Conservation (phyloP, 2,888 invertebrate genomes). For the Pammene fasciana region DNA sequence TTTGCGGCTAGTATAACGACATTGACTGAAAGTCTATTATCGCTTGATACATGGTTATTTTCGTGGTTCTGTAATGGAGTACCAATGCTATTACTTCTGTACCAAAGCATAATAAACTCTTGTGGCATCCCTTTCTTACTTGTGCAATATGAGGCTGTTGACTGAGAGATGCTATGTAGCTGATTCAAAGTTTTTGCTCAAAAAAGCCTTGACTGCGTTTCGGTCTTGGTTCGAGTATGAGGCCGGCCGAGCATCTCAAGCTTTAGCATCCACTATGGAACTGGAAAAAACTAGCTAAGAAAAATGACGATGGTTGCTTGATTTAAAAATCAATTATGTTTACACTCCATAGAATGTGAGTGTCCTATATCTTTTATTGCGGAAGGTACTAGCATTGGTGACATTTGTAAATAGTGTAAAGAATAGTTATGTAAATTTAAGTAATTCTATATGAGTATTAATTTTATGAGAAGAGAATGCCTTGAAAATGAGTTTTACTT, state of each 20-base stretch:
- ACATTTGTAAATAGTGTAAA: slow-evolving; percentile 50
- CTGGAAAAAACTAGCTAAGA: slow-evolving; percentile 14
- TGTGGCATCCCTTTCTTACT: slow-evolving; percentile 10
- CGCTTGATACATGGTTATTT: slow-evolving; percentile 6
- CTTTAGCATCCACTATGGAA: background rate
- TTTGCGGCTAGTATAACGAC: no score
- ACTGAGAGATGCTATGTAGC: background rate
- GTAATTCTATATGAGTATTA: slow-evolving; percentile 50
- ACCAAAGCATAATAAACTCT: background rate
- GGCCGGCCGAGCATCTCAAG: no score
- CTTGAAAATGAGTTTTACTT: slow-evolving; percentile 66
- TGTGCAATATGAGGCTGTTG: slow-evolving; percentile 15
- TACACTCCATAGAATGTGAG: slow-evolving; percentile 13
- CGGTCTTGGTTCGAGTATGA: no score
- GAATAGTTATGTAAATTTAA: slow-evolving; percentile 54
- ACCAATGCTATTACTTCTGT: slow-evolving; percentile 23
- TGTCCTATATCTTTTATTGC: slow-evolving; percentile 1
- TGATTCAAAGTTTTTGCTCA: background rate
- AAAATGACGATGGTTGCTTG: slow-evolving; percentile 3
- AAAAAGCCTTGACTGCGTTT: background rate
- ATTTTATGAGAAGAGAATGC: slow-evolving; percentile 59
- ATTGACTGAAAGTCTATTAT: slow-evolving; percentile 11
- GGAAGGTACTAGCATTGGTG: slow-evolving; percentile 34
- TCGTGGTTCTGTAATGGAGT: slow-evolving; percentile 3
- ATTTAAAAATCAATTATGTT: background rate